Conservation (phyloP, 2,797 vertebrate genomes). For the Xiphophorus birchmanni region DNA sequence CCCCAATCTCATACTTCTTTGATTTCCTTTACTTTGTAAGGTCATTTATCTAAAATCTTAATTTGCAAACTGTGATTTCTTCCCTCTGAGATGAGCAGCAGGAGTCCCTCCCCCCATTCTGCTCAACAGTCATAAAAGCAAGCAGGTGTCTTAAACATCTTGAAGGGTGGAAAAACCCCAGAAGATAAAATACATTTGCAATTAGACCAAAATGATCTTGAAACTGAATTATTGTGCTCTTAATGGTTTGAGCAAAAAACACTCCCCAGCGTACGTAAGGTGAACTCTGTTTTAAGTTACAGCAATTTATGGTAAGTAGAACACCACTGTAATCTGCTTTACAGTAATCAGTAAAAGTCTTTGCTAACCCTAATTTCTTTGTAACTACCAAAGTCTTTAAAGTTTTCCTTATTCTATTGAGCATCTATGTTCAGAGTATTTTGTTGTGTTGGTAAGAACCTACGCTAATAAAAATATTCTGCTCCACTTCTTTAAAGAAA, state of each 20-base stretch:
- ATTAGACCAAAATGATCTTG: conserved; percentile 71
- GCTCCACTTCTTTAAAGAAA: too few relatives aligned
- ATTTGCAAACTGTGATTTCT: conserved; percentile 82
- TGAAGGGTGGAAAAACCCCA: conserved; percentile 48
- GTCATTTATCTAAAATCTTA: conserved; percentile 84
- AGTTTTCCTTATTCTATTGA: too few relatives aligned
- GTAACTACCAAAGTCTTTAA: neutral
- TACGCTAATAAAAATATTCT: too few relatives aligned
- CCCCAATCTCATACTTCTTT: conserved; percentile 80
- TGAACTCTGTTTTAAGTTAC: conserved; percentile 59
- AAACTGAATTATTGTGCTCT: conserved; percentile 72
- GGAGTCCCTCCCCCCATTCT: conserved; percentile 36
- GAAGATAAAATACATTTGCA: conserved; percentile 69
- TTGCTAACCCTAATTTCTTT: neutral
- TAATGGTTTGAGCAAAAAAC: conserved; percentile 73
- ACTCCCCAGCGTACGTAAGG: conserved; percentile 65
- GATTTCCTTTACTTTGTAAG: conserved; percentile 82
- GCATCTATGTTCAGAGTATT: neutral
- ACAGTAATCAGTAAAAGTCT: neutral
- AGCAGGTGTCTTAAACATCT: conserved; percentile 72
- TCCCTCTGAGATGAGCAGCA: conserved; percentile 72
- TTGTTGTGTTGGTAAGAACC: neutral
- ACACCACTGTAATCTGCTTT: conserved; percentile 34
- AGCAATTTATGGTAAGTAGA: conserved; percentile 44
- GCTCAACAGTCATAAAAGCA: conserved; percentile 65